Percentiles rank a stretch among this genome's conserved stretches.
Evolutionary conservation across 2,113 vertebrate species (phyloP).

Genomic region (Leuciscus idus): DNA sequence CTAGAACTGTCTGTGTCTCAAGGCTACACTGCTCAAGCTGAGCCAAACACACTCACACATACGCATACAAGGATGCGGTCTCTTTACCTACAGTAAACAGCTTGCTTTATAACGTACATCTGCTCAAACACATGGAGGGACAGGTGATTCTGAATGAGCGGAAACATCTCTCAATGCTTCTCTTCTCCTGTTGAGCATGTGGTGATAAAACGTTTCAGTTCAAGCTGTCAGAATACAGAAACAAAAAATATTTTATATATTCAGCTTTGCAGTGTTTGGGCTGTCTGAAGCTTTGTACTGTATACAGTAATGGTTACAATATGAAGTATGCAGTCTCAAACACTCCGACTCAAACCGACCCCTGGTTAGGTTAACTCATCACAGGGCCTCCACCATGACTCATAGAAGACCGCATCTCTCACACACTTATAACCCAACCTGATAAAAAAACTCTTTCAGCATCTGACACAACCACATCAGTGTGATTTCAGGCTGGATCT

Average conservation of each 20-base stretch:
- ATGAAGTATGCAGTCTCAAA: conserved; percentile 21
- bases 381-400: conserved; percentile 22
- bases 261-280: not conserved
- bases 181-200: not conserved
- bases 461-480: conserved; percentile 14
- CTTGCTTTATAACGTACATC: conserved; percentile 28
- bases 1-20: conserved; percentile 24
- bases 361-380: conserved; percentile 1
- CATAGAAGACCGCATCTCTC: not conserved
- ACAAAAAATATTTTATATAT: not conserved
- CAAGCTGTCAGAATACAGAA: conserved; percentile 3
- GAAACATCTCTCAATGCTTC: conserved; percentile 47
- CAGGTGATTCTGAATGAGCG: conserved; percentile 26
- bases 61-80: conserved; percentile 42
- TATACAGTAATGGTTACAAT: not conserved
- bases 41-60: conserved; percentile 13
- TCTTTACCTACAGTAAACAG: conserved; percentile 44
- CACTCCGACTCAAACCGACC: not conserved
- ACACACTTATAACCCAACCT: not conserved
- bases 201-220: conserved; percentile 29
- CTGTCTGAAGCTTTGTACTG: conserved; percentile 24
- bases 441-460: conserved; percentile 12
- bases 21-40: conserved; percentile 27
- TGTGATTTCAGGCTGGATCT: not conserved
- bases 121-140: conserved; percentile 35